Percentiles rank a stretch among this genome's conserved stretches.
phyloP scores from a whole-genome alignment of 2,113 vertebrate genomes.

The Redunca redunca region DNA sequence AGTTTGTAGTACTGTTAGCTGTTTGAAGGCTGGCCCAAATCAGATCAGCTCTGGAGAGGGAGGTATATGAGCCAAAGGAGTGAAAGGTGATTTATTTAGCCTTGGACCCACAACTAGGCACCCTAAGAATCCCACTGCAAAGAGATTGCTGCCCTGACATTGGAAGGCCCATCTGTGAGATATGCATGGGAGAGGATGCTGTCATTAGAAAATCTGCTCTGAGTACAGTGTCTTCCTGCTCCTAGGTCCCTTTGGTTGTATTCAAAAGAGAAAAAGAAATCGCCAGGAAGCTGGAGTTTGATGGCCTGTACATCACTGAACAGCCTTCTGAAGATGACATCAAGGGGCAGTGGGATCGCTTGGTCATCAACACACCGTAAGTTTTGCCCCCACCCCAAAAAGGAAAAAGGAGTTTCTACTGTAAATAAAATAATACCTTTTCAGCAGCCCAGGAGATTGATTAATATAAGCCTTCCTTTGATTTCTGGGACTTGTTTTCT shows the following conservation, averaged over 20 bases:
- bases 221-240: not conserved
- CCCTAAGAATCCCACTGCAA: not conserved
- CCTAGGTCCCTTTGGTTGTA: slow-evolving; percentile 93
- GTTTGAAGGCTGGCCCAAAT: not conserved
- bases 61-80: not conserved
- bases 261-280: slow-evolving; percentile 99
- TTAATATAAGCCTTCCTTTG: not conserved
- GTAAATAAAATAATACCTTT: not conserved
- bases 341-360: slow-evolving; percentile 97
- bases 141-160: not conserved
- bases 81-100: not conserved
- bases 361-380: slow-evolving; percentile 98
- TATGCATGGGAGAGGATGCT: not conserved
- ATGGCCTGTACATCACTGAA: slow-evolving; percentile 97
- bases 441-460: not conserved
- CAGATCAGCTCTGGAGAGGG: not conserved
- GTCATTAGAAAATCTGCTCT: not conserved
- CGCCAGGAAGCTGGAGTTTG: slow-evolving; percentile 96
- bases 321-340: slow-evolving; percentile 98
- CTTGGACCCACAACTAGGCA: not conserved
- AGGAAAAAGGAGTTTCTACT: not conserved
- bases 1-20: not conserved
- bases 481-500: not conserved
- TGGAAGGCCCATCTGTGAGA: not conserved
- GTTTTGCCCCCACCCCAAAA: slow-evolving; percentile 54